Base-by-base conservation (phyloP, 2,113 vertebrate species). In the Perca schrenkii region DNA sequence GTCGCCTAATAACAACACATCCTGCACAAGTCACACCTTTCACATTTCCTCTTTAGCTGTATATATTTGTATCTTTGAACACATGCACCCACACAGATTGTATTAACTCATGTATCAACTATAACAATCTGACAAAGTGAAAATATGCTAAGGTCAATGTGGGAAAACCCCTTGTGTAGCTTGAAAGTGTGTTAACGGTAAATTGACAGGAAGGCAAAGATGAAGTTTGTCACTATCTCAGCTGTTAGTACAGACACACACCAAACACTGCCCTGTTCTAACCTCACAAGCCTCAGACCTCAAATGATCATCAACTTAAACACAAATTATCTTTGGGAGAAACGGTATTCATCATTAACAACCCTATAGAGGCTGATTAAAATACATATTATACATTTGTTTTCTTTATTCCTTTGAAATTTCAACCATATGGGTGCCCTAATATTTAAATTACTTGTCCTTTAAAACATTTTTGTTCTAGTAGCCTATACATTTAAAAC, bases 121-220 rank as follows among this genome's bases (percentile, higher is more conserved):
- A 7, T 15, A 52, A 22, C 2, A 28, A 15, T 11, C 34, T 56
- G 4, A 22, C 1, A 17, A 47, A 54, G 36, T 36, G 19, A 47
- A 57, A 58, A 6, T 47, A 36, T 49, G 11, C 14, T 47, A 0
- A 4, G 40, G 46, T 47, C 62, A 46, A 1, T 61, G 53, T 66
- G 19, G 19, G 11, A 56, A 56, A 76, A 62, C 16, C 11, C 21
- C 1, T 36, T 17, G 21, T 8, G 40, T 34, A 14, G 3, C 16
- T 52, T 50, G 1, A 66, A 36, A 17, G 36, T 47, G 34, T 56
- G 8, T 61, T 13, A 8, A 40, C 14, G 43, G 3, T 64, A 57
- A 77, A 36, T 0, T 8, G 17, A 65, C 46, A 80, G 80, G 53
- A 77, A 77, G 77, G 1, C 2, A 67, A 69, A 72, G 57, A 2